phyloP scores from a whole-genome alignment of 2,888 invertebrate genomes.

The Smittia sp. region DNA sequence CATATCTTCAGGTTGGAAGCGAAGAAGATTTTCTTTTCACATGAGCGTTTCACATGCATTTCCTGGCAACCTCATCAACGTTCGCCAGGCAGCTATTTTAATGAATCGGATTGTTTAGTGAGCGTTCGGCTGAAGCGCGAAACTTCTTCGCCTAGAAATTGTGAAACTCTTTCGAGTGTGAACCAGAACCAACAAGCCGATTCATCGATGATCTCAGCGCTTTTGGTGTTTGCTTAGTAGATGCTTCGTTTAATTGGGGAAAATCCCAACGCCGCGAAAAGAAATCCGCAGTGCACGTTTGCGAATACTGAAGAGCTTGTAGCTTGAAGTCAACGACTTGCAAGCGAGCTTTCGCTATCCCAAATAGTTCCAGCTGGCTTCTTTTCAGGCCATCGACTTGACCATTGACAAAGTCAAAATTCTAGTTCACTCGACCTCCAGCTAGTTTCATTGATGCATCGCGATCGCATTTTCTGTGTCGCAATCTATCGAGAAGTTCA shows the following conservation, averaged over 20 bases:
- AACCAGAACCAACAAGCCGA: slow-evolving; percentile 35
- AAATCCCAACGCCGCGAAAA: slow-evolving; percentile 3
- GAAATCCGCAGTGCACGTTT: too few species aligned
- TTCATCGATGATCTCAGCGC: slow-evolving; percentile 27
- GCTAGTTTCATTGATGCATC: too few species aligned
- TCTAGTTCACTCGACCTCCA: too few species aligned
- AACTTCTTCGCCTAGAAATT: neutral
- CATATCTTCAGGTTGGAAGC: neutral
- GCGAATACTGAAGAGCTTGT: too few species aligned
- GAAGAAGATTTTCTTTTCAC: neutral
- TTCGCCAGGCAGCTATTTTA: neutral
- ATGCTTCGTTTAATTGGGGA: neutral
- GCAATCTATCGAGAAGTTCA: too few species aligned
- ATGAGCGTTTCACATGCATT: slow-evolving; percentile 17
- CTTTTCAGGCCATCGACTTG: too few species aligned
- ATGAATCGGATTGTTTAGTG: neutral
- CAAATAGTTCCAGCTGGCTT: too few species aligned
- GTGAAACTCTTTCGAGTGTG: slow-evolving; percentile 29
- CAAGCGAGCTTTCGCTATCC: too few species aligned
- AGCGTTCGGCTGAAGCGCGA: neutral
- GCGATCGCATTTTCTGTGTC: too few species aligned
- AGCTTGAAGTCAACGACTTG: too few species aligned
- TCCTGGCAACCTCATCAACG: neutral
- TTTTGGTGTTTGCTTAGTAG: slow-evolving; percentile 1
- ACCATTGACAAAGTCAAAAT: too few species aligned